Evolutionary conservation across 1,140 invertebrate species (phyloP).

Genomic region (Ooceraea biroi): DNA sequence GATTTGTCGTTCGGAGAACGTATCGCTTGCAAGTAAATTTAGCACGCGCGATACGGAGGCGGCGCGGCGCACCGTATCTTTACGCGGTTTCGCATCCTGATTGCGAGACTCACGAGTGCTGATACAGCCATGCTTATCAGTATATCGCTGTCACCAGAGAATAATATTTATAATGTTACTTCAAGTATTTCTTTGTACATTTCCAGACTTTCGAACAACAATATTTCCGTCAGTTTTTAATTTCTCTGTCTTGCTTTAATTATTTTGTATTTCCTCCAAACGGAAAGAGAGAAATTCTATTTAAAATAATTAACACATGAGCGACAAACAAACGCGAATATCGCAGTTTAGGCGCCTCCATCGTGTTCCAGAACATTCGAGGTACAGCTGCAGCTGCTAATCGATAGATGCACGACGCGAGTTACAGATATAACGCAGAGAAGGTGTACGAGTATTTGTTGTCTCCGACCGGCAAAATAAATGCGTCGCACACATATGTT

Average conservation of each 20-base stretch:
- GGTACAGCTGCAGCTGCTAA: constrained; percentile 66
- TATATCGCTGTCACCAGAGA: background rate
- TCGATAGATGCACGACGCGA: constrained; percentile 75
- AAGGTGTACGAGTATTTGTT: background rate
- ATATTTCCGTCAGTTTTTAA: no score
- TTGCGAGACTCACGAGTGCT: background rate
- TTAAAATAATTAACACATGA: no score
- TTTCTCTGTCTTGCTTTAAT: no score
- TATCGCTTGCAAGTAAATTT: constrained; percentile 35
- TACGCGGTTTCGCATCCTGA: background rate
- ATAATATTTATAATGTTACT: constrained; percentile 1
- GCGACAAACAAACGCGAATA: background rate
- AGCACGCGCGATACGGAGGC: background rate
- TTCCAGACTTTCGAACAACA: no score
- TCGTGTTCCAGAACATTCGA: constrained; percentile 72
- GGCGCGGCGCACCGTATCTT: no score
- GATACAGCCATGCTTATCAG: background rate
- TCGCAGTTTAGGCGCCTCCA: constrained; percentile 7
- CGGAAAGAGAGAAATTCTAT: no score
- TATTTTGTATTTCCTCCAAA: no score
- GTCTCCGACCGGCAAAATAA: constrained; percentile 15
- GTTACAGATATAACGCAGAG: constrained; percentile 39
- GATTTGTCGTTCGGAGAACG: background rate
- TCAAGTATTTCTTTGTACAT: background rate
- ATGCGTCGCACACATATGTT: background rate